Percentiles rank a stretch among this genome's conserved stretches.
These are phyloP conservation scores for Corapipo altera DNA, from an alignment of 2,113 vertebrate species.

Conservation along the genomic window DNA sequence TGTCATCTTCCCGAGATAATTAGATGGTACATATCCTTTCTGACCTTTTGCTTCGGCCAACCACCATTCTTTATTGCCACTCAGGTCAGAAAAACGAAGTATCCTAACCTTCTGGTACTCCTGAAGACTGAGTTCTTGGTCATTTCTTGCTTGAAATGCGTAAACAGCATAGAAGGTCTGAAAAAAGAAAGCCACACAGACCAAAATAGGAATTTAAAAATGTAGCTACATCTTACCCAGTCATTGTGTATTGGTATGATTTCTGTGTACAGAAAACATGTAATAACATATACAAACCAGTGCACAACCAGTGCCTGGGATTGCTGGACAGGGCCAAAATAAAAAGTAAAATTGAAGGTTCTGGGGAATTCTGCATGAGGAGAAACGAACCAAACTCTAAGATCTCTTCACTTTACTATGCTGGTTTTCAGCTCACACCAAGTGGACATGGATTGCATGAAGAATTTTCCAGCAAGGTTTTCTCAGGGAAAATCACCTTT, in stretches of 20 bases:
- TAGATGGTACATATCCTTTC: slow-evolving; percentile 93
- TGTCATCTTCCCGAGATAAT: slow-evolving; percentile 96
- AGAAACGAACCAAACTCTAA: neutral
- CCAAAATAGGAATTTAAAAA: neutral
- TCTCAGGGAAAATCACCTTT: neutral
- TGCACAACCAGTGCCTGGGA: neutral
- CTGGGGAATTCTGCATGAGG: neutral
- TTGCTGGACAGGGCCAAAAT: neutral
- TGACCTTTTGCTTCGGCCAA: slow-evolving; percentile 90
- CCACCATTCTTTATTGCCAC: slow-evolving; percentile 98
- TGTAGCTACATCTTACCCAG: neutral
- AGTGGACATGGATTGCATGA: rapidly evolving
- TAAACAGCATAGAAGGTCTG: slow-evolving; percentile 94
- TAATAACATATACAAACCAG: neutral
- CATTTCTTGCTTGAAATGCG: slow-evolving; percentile 90
- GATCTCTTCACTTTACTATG: neutral
- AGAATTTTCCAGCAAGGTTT: neutral
- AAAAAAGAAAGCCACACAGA: slow-evolving; percentile 16
- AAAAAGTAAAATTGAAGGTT: neutral
- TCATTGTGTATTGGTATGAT: neutral
- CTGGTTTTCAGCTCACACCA: neutral
- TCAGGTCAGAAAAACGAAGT: slow-evolving; percentile 87
- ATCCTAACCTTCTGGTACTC: slow-evolving; percentile 91
- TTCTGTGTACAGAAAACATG: neutral
- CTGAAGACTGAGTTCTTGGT: slow-evolving; percentile 91